Conservation (phyloP, 2,113 vertebrate genomes). For the Sminthopsis crassicaudata region DNA sequence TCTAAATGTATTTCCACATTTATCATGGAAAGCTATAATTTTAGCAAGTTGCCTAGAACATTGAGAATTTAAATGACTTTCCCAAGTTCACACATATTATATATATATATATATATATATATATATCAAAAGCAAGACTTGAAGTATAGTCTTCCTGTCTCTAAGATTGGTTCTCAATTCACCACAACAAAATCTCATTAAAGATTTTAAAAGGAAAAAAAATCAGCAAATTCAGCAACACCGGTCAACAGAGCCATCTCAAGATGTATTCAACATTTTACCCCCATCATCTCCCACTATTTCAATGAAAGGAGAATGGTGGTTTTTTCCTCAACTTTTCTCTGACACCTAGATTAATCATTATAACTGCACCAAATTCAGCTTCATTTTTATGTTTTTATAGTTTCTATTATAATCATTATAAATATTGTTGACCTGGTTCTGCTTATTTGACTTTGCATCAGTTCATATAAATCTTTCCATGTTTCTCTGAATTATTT, state of each 20-base stretch:
- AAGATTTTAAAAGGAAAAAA: neutral
- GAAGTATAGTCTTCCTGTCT: neutral
- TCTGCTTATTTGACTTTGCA: neutral
- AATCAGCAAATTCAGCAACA: neutral
- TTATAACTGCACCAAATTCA: neutral
- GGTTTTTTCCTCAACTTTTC: neutral
- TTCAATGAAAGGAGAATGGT: neutral
- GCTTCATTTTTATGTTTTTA: neutral
- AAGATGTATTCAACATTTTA: neutral
- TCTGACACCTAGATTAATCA: neutral
- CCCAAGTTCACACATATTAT: neutral
- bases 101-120: neutral
- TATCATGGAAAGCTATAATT: too few species aligned
- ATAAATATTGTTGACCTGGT: neutral
- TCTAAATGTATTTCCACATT: too few species aligned
- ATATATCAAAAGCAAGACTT: neutral
- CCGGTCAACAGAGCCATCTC: neutral
- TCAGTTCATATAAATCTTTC: neutral
- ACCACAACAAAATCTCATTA: neutral
- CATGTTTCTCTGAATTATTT: constrained; percentile 2
- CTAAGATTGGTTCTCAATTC: neutral
- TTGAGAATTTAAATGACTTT: neutral
- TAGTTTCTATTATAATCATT: neutral
- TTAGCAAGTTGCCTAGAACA: neutral
- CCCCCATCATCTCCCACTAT: neutral